Evolutionary conservation across 2,797 vertebrate species (phyloP), one percentile per base, ranked within the genome.

Genomic region (Ctenochaetus hawaiiensis): DNA sequence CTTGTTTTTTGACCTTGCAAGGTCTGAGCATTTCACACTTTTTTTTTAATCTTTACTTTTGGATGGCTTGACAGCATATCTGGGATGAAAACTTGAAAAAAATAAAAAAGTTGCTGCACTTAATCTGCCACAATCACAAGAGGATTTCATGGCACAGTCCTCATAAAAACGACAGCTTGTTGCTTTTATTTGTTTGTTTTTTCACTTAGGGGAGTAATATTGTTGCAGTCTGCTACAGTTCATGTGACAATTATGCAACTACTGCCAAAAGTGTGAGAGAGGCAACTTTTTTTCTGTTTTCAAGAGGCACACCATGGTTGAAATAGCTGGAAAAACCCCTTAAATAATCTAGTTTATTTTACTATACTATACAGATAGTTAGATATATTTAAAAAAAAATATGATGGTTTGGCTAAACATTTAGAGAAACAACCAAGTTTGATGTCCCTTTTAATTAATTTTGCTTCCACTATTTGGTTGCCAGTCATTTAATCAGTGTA

Each of bases 1-100:
- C 63, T 70, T 53, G 37, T 63, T 80, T 73, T 77, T 44, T 74
- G 60, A 83, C 66, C 56, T 65, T 51, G 43, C 18, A 2, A 20
- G 8, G 47, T 58, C 16, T 30, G 12, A 56, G 4, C 26, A 65
- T 79, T 39, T 65, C 16, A 45, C 10, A 18, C 0, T 11, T 12
- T 12, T 39, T 53, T 68, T 52, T n/a, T 8, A 16, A 77, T 59
- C 39, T 30, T 54, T 18, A 49, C 0, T 56, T 69, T 56, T 47
- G 8, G 20, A 64, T 8, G 20, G 6, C 16, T 16, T 44, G 37
- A 61, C 34, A 57, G 43, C n/a, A 1, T 5, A 67, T 65, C 2
- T 7, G 6, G 22, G 6, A 30, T 39, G 30, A 9, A 67, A 51
- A 52, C 2, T 14, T 7, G 0, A 16, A 18, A n/a, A 17, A 12